These are phyloP conservation scores for Hemichromis elongatus DNA, from an alignment of 2,113 vertebrate genomes.

Conservation along the genomic window DNA sequence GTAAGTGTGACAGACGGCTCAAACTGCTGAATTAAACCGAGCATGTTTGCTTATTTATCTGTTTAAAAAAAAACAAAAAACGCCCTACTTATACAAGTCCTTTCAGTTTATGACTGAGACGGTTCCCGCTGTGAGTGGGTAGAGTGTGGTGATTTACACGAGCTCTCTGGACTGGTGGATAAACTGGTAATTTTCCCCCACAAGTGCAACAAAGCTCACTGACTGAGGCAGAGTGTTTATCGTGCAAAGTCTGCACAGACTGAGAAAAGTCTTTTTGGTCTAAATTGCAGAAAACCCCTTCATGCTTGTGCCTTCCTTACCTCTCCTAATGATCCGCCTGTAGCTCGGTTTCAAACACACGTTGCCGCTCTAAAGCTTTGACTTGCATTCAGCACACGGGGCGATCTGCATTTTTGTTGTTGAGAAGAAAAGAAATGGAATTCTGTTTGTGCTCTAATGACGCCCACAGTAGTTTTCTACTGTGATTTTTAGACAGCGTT, in stretches of 20 bases:
- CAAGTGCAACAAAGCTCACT: background rate
- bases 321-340: background rate
- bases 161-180: background rate
- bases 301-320: background rate
- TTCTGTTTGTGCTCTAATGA: background rate
- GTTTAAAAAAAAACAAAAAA: background rate
- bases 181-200: background rate
- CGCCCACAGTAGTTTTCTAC: fast-evolving
- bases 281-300: background rate
- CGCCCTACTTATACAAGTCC: background rate
- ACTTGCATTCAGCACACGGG: background rate
- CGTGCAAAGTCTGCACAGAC: background rate
- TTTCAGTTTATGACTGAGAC: background rate
- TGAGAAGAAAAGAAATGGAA: background rate
- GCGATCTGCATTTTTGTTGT: fast-evolving
- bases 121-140: background rate
- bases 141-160: background rate
- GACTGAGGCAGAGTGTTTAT: background rate
- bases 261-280: background rate
- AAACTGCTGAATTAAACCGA: background rate
- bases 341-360: background rate
- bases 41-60: background rate
- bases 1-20: background rate
- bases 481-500: background rate
- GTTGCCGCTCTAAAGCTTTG: background rate